Conservation (phyloP, 2,113 vertebrate genomes). For the Pseudolaguvia tuberculata region DNA sequence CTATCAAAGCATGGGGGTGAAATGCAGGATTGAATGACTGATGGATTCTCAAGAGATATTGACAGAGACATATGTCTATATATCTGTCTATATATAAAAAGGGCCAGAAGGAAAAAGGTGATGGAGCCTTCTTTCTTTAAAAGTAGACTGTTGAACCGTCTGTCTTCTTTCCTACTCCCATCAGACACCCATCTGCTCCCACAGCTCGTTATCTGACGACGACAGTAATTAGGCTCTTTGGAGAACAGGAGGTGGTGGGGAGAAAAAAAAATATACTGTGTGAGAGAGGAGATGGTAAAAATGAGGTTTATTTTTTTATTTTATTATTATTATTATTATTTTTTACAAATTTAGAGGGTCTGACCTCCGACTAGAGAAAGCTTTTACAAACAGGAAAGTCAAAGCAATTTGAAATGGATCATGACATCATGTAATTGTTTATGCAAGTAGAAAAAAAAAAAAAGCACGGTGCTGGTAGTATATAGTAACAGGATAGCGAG, state of each 20-base stretch:
- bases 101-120: neutral
- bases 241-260: neutral
- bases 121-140: neutral
- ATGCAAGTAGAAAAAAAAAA: neutral
- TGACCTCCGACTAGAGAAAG: neutral
- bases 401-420: neutral
- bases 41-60: neutral
- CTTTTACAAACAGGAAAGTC: neutral
- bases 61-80: neutral
- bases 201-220: conserved; percentile 30
- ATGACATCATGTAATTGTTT: too few species aligned
- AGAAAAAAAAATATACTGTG: neutral
- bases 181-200: conserved; percentile 38
- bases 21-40: conserved; percentile 2
- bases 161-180: conserved; percentile 26
- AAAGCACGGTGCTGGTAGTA: neutral
- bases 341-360: neutral
- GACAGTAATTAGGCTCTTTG: conserved; percentile 37
- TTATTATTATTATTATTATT: neutral
- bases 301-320: too few species aligned
- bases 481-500: too few species aligned
- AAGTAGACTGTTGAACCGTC: conserved; percentile 19
- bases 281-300: neutral
- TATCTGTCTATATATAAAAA: neutral
- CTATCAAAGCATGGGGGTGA: neutral